A percentile compares a stretch with the other conserved stretches of the same genome.
phyloP scores from a whole-genome alignment of 30 jellyfish, hydroid and myxozoan species.

The Aurelia coerulea region DNA sequence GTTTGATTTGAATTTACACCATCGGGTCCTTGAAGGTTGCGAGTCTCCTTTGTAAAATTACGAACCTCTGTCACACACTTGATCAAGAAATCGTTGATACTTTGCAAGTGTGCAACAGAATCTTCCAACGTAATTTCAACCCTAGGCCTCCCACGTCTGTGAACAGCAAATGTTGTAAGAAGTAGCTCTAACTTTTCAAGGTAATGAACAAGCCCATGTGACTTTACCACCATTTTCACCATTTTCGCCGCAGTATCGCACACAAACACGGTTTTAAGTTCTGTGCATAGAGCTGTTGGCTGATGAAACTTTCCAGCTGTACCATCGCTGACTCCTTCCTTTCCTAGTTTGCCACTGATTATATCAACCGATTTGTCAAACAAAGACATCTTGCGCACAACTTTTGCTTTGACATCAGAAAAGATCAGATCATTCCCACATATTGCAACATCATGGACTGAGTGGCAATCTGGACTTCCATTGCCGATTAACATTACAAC shows the following conservation, averaged over 20 bases:
- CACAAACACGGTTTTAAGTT: neutral
- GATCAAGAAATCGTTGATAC: no score
- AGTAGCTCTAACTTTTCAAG: no score
- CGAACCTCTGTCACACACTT: no score
- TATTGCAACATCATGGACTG: neutral
- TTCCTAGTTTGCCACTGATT: neutral
- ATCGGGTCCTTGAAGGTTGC: no score
- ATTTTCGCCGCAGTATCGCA: slow-evolving; percentile 9
- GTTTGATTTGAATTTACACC: no score
- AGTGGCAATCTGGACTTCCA: neutral
- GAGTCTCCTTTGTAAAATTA: no score
- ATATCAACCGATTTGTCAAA: neutral
- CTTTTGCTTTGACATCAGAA: neutral
- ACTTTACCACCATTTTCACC: neutral
- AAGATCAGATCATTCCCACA: neutral
- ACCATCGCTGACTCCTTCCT: neutral
- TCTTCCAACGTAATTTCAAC: no score
- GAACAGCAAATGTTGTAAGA: no score
- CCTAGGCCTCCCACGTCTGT: no score
- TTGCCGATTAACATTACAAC: neutral
- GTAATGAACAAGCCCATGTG: neutral
- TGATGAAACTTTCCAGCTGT: neutral
- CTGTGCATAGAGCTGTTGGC: neutral
- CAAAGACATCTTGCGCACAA: neutral
- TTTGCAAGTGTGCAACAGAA: no score